These are phyloP conservation scores for Paratrypauchen microcephalus DNA, from an alignment of 2,797 vertebrate genomes.

Conservation along the genomic window DNA sequence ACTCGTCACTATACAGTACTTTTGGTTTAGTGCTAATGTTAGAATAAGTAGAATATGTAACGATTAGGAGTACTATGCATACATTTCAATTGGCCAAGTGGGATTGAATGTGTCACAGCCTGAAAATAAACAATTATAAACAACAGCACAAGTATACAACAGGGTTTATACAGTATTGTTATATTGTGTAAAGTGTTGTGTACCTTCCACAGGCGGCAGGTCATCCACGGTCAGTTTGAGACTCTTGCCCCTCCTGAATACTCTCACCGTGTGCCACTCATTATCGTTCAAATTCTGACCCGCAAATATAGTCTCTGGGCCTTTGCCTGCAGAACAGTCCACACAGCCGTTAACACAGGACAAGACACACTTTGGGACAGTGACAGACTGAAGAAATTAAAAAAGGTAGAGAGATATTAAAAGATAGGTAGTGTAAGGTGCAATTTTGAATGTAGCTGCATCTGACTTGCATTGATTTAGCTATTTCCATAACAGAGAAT, in stretches of 20 bases:
- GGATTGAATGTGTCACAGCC: too few species aligned
- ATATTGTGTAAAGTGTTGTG: too few species aligned
- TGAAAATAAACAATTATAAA: too few species aligned
- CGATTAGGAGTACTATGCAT: too few species aligned
- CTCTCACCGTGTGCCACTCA: constrained; percentile 98
- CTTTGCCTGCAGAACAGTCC: constrained; percentile 99
- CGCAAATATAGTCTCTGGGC: constrained; percentile 97
- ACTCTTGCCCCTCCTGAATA: constrained; percentile 95
- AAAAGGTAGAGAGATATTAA: constrained; percentile 22
- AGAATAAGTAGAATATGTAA: too few species aligned
- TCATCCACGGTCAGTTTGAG: constrained; percentile 97
- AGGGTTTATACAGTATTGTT: too few species aligned
- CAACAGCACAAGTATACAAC: too few species aligned
- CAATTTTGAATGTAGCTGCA: neutral
- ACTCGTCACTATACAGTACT: too few species aligned
- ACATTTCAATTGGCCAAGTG: too few species aligned
- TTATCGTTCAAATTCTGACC: constrained; percentile 99
- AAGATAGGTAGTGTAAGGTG: neutral
- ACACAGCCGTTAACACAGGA: constrained; percentile 80
- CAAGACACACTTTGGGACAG: constrained; percentile 42
- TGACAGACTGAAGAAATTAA: constrained; percentile 24
- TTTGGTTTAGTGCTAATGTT: too few species aligned
- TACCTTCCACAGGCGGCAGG: constrained; percentile 93
- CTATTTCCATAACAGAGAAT: constrained; percentile 21
- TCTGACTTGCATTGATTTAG: constrained; percentile 57